Evolutionary conservation across 2,113 vertebrate species (phyloP), one percentile per base, ranked within the genome.

Genomic region (Lynx canadensis): DNA sequence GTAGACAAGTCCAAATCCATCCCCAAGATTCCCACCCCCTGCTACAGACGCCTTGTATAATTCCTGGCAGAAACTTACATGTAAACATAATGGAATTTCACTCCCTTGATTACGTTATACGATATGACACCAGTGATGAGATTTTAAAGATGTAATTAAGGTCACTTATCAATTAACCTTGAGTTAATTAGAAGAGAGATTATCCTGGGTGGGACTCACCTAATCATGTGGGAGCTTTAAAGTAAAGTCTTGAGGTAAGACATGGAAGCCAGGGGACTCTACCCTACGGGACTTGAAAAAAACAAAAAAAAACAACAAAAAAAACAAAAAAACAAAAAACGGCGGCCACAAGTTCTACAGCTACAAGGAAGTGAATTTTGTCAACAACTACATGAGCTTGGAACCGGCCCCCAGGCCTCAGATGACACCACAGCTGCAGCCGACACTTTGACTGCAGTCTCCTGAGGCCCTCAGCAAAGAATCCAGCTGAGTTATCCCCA

Each of bases 111-210:
- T 57, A 65, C 29, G 27, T 69, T 80, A 71, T 50, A 27, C 50
- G 38, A 71, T 48, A 91, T 69, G 65, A 38, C 41, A 86, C 63
- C 63, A 63, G 10, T 13, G 48, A 45, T 60, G 18, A 4, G 15
- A n/a, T 79, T 94, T 69, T 60, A 38, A 50, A 69, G 36, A 45
- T 48, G 10, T 48, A 83, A 74, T 73, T 84, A 78, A 50, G 23
- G 27, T 91, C 29, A 84, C 48, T 45, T 68, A 57, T 69, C 11
- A 33, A 45, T 71, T 86, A 18, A 79, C 73, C 91, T 68, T 79
- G 82, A 92, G 38, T 68, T 91, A 68, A 71, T 91, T 95, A 92
- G 57, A 48, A 65, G 41, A 90, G n/a, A 86, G 18, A 50, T 33
- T 79, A 69, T 71, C 50, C 7, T 50, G 10, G 45, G 38, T 38